phyloP scores from a whole-genome alignment of 1,140 invertebrate species.

The Leucophenga varia region DNA sequence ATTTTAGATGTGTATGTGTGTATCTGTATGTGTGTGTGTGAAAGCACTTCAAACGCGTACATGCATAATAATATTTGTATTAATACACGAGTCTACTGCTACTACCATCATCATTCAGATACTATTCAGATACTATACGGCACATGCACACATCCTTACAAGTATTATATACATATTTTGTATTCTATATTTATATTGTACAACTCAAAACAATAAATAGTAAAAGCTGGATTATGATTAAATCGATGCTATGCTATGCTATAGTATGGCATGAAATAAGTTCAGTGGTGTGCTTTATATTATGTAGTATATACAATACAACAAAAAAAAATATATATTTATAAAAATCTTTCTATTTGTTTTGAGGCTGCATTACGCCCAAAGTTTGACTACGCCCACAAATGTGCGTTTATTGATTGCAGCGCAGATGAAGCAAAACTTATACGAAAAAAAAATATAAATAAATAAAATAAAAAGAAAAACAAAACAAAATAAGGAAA shows the following conservation, averaged over 20 bases:
- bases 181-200: constrained; percentile 51
- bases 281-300: no score
- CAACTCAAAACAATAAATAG: constrained; percentile 53
- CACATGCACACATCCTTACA: no score
- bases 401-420: constrained; percentile 37
- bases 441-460: constrained; percentile 9
- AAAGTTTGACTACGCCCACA: constrained; percentile 37
- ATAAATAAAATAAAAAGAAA: constrained; percentile 4
- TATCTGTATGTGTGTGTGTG: no score
- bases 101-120: no score
- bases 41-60: not conserved
- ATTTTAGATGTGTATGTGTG: no score
- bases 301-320: no score
- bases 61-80: constrained; percentile 45
- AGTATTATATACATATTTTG: no score
- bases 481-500: constrained; percentile 18
- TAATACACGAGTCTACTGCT: constrained; percentile 35
- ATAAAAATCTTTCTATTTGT: constrained; percentile 2
- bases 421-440: constrained; percentile 10
- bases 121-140: no score
- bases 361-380: constrained; percentile 37
- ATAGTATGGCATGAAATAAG: no score
- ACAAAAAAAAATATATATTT: not conserved
- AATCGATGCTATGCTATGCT: no score
- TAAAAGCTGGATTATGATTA: constrained; percentile 54